phyloP scores from a whole-genome alignment of 2,797 vertebrate genomes.

The Thalassophryne amazonica region DNA sequence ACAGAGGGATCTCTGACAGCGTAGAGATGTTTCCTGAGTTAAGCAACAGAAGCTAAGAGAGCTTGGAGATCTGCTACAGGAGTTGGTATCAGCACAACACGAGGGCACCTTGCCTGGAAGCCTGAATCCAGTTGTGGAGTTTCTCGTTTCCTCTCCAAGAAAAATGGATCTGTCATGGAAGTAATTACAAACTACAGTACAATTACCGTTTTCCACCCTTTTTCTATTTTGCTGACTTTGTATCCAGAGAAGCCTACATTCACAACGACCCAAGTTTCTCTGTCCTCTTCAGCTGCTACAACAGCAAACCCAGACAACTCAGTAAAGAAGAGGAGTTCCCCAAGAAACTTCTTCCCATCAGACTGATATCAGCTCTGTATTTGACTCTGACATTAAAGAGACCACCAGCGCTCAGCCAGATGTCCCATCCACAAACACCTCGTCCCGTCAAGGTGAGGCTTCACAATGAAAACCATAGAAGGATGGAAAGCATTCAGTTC shows the following conservation, averaged over 20 bases:
- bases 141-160: background rate
- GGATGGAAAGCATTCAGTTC: background rate
- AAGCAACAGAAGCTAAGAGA: background rate
- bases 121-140: slow-evolving; percentile 2
- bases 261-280: background rate
- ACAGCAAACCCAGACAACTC: background rate
- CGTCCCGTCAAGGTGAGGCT: slow-evolving; percentile 10
- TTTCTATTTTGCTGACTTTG: background rate
- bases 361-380: slow-evolving; percentile 1
- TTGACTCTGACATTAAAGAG: background rate
- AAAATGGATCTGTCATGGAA: background rate
- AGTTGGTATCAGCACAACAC: background rate
- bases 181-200: background rate
- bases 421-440: background rate
- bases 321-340: background rate
- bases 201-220: background rate
- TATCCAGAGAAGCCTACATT: background rate
- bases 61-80: background rate
- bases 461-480: slow-evolving; percentile 1
- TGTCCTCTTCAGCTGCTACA: background rate
- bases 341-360: background rate
- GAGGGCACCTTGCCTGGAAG: background rate
- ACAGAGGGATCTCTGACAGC: background rate
- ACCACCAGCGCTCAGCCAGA: background rate
- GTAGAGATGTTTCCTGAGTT: background rate